Conservation (phyloP, 2,888 invertebrate genomes). For the Allacma fusca region DNA sequence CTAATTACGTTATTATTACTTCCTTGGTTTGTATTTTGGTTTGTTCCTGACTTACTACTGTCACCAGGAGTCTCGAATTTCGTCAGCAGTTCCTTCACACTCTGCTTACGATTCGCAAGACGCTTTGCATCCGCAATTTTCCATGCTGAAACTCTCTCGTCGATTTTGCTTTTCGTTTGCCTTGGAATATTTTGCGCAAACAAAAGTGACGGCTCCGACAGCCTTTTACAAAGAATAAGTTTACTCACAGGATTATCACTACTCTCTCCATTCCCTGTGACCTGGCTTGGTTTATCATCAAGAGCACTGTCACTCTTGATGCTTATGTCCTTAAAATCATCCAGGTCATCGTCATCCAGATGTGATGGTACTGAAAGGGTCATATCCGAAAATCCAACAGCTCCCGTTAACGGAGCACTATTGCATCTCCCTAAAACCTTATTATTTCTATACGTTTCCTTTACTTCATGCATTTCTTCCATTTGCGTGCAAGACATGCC, state of each 20-base stretch:
- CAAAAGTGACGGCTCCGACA: conserved; percentile 59
- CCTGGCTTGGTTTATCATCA: conserved; percentile 37
- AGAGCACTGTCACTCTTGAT: conserved; percentile 43
- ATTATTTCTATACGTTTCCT: not conserved
- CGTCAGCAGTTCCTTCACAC: conserved; percentile 72
- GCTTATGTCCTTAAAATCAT: conserved; percentile 36
- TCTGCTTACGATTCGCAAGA: conserved; percentile 65
- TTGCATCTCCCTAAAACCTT: conserved; percentile 57
- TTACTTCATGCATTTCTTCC: conserved; percentile 31
- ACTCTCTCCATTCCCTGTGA: conserved; percentile 11
- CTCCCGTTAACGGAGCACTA: conserved; percentile 55
- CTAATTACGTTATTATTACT: conserved; percentile 53
- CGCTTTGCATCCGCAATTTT: conserved; percentile 60
- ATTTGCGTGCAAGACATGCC: not conserved
- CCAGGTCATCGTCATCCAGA: conserved; percentile 35
- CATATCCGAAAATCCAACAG: conserved; percentile 47
- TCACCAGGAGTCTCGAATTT: conserved; percentile 67
- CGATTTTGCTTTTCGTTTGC: conserved; percentile 29
- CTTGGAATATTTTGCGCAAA: not conserved
- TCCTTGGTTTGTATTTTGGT: not conserved
- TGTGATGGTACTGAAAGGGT: conserved; percentile 29
- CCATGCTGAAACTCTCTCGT: conserved; percentile 51
- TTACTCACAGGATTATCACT: conserved; percentile 38
- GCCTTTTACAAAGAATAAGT: conserved; percentile 56
- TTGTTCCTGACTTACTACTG: not conserved